phyloP scores from a whole-genome alignment of 1,140 invertebrate species.

The Helicoverpa zea region DNA sequence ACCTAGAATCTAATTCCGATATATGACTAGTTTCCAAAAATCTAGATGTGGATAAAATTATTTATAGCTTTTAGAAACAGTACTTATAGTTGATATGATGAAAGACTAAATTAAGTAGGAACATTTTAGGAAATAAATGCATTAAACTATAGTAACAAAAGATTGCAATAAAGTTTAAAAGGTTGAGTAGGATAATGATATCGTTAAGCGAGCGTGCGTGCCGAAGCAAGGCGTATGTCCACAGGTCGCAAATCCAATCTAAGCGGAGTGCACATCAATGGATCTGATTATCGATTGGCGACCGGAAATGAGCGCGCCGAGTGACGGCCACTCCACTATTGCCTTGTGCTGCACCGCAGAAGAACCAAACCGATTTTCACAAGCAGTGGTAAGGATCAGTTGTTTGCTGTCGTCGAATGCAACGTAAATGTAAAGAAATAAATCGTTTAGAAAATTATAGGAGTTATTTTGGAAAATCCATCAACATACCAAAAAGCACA shows the following conservation, averaged over 20 bases:
- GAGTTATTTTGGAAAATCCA: no score
- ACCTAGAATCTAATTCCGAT: no score
- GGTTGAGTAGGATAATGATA: not conserved
- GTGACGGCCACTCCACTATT: slow-evolving; percentile 47
- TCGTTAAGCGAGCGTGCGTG: slow-evolving; percentile 2
- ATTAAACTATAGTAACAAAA: not conserved
- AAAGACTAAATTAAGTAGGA: no score
- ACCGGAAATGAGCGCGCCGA: slow-evolving; percentile 50
- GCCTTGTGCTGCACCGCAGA: not conserved
- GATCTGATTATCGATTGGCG: slow-evolving; percentile 53
- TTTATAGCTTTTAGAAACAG: no score
- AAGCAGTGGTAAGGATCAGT: not conserved
- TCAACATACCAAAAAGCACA: no score
- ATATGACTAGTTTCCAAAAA: no score
- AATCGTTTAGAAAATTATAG: no score
- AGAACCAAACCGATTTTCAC: not conserved
- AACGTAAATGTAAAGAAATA: no score
- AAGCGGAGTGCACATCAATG: slow-evolving; percentile 51
- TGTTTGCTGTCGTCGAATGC: no score
- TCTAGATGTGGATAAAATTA: no score
- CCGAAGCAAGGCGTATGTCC: slow-evolving; percentile 23
- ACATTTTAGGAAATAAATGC: no score
- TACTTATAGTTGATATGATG: no score
- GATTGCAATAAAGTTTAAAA: not conserved
- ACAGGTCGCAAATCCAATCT: slow-evolving; percentile 48